Percentiles rank a stretch among this genome's conserved stretches.
These are phyloP conservation scores for Phalacrocorax carbo DNA, from an alignment of 2,113 vertebrate genomes.

Conservation along the genomic window DNA sequence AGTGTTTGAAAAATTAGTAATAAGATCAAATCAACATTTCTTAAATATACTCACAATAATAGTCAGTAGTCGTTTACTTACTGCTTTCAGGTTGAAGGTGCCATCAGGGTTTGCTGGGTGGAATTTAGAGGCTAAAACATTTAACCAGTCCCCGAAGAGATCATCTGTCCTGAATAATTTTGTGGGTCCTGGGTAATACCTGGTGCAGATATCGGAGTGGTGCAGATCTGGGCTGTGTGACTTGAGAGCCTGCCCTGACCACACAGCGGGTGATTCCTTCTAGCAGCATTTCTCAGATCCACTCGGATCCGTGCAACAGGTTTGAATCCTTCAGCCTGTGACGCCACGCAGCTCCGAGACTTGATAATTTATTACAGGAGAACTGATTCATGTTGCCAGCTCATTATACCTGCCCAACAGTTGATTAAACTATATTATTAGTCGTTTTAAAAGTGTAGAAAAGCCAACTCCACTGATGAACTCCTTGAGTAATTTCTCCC, in stretches of 20 bases:
- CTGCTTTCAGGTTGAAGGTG: background rate
- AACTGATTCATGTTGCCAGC: background rate
- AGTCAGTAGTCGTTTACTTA: background rate
- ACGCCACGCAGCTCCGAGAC: rapidly evolving
- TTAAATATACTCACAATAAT: background rate
- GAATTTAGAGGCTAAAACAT: background rate
- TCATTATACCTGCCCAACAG: constrained; percentile 25
- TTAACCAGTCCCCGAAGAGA: background rate
- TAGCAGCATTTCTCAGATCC: background rate
- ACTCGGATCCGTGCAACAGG: background rate
- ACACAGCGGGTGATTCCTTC: background rate
- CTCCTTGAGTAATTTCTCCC: constrained; percentile 7
- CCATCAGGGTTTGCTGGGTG: background rate
- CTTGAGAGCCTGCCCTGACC: background rate
- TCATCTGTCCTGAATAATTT: background rate
- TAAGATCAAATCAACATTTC: background rate
- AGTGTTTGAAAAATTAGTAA: background rate
- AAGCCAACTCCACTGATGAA: constrained; percentile 23
- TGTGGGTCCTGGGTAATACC: background rate
- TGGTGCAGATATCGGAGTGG: background rate
- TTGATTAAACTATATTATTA: constrained; percentile 43
- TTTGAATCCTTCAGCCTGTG: background rate
- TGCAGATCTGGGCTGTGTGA: background rate
- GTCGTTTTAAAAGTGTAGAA: constrained; percentile 33
- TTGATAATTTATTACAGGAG: background rate